Evolutionary conservation across 2,888 invertebrate genomes (phyloP), one percentile per base, ranked within the genome.

Genomic region (Bombylius discolor): DNA sequence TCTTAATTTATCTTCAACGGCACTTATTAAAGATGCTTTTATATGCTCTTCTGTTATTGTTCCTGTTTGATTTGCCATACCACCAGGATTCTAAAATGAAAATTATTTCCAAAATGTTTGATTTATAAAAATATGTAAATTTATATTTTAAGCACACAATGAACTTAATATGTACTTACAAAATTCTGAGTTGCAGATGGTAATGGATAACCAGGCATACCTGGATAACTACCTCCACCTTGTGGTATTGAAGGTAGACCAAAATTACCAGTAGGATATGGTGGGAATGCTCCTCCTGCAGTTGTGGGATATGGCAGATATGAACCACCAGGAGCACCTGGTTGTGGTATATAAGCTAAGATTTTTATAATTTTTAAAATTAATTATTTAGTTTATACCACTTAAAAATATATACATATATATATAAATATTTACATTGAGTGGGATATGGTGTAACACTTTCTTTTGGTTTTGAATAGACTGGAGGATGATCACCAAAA

Each of bases 1-100:
- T 64, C 87, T 81, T 62, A 99, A 74, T 74, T 95, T 96, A 70
- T 99, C 97, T 73, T 96, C 93, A 1, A 98, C 90, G 33, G 97
- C 98, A 56, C 95, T 93, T 23, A 96, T 75, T 32, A 99, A 77
- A 1, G 97, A 98, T 34, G 89, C 92, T 68, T 90, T 84, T 60
- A 99, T 91, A 70, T 97, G 95, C 69, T 96, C 94, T 65, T 96
- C 93, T 51, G 94, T 89, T 57, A 95, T 93, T n/a, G 92, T 92
- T 31, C 89, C 89, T 42, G 74, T 78, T 56, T 81, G 78, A 54
- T 78, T 78, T 23, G 74, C 71, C 64, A 79, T 72, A 14, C 59
- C 68, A 14, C 59, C 68, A 23, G 71, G 62, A 57, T 68, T 70
- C 72, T 73, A 42, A 12, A 14, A 52, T 8, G 31, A 42, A n/a